Conservation (phyloP, 1,140 invertebrate species). For the Drosophila albomicans region DNA sequence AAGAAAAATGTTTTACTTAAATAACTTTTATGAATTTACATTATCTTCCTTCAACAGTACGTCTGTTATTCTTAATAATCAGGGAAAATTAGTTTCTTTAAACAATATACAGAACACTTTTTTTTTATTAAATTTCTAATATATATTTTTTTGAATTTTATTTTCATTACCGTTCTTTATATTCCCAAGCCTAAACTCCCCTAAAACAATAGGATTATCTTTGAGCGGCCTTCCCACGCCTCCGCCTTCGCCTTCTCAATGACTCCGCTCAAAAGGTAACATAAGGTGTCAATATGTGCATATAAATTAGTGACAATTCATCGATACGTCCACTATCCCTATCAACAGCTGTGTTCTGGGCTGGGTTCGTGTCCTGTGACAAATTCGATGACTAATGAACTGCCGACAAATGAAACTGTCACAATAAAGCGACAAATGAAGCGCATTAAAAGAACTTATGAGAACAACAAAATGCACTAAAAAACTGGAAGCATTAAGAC, state of each 20-base stretch:
- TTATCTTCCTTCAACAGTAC: too few relatives aligned
- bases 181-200: neutral
- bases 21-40: too few relatives aligned
- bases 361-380: constrained; percentile 32
- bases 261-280: constrained; percentile 46
- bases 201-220: constrained; percentile 17
- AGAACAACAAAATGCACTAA: constrained; percentile 70
- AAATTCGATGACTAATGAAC: constrained; percentile 69
- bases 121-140: too few relatives aligned
- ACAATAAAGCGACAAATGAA: constrained; percentile 68
- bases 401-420: constrained; percentile 75
- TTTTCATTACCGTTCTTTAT: too few relatives aligned
- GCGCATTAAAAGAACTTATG: constrained; percentile 57
- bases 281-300: constrained; percentile 57
- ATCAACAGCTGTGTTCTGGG: neutral
- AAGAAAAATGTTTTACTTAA: too few relatives aligned
- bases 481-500: constrained; percentile 39
- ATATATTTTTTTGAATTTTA: too few relatives aligned
- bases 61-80: too few relatives aligned
- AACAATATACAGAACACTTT: too few relatives aligned
- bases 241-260: constrained; percentile 3
- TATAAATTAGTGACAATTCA: constrained; percentile 67
- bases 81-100: too few relatives aligned
- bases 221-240: constrained; percentile 53
- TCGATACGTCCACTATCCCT: constrained; percentile 29